Base-by-base conservation (phyloP, 2,888 invertebrate genomes). In the Dastarcus helophoroides region DNA sequence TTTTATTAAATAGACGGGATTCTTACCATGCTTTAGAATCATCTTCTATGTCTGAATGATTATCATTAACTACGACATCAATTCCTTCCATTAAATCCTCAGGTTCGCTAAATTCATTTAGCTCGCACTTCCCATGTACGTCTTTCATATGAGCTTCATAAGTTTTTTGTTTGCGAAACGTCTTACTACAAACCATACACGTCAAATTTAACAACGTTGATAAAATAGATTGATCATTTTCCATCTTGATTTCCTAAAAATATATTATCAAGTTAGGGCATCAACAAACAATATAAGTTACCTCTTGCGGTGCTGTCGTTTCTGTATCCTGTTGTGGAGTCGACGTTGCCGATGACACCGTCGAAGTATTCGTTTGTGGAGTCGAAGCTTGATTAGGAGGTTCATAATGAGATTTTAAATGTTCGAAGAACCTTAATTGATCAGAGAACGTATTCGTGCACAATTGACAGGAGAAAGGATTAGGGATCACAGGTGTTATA, bases 11-110 rank as follows among this genome's bases (percentile, higher is more conserved):
- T 8, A 23, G 6, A 26, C 5, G 10, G 6, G 9, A 5, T 23
- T 5, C 39, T 35, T 38, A 48, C 58, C 57, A 59, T 6, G 51
- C 53, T 37, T 60, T 59, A 6, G 55, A 46, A 33, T 58, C 53
- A 2, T 48, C 43, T 15, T 33, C 32, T 12, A 7, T 23, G 17
- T 34, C 31, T 11, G 29, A 31, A 23, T 58, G 59, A 13, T 56
- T 68, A 21, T 64, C 71, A 46, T 73, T 73, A 41, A 82, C 83
- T 8, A 81, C 76, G 43, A 79, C 79, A 43, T 82, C 71, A 46
- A 86, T 84, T 26, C 85, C 85, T 48, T 80, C 85, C 73, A 86
- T 79, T 58, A 86, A 70, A 58, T 86, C 86, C 55, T 86, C 86
- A 0, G 84, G 78, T 47, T 85, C 86, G 42, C 83, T 84, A 55